A percentile compares a stretch with the other conserved stretches of the same genome.
Evolutionary conservation across 2,888 invertebrate genomes (phyloP).

Genomic region (Mythimna loreyi): DNA sequence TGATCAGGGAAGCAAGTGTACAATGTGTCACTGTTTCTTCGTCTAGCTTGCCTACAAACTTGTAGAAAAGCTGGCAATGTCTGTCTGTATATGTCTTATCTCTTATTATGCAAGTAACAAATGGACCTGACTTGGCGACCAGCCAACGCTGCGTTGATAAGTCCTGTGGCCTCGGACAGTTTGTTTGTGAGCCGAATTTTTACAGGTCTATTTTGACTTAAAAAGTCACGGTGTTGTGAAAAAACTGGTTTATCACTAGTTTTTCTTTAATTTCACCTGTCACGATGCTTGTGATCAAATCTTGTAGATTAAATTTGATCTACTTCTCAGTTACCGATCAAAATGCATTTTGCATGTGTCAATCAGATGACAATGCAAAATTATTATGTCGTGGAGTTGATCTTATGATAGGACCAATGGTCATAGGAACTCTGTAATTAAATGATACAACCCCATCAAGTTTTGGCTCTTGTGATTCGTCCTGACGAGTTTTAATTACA

Average conservation of each 20-base stretch:
- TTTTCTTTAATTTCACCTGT: too few species aligned
- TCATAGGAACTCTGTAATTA: too few species aligned
- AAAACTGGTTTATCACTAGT: background rate
- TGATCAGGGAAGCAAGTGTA: conserved; percentile 1
- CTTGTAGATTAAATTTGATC: too few species aligned
- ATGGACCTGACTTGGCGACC: conserved; percentile 43
- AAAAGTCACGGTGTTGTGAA: conserved; percentile 12
- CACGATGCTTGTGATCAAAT: too few species aligned
- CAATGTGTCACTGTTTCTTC: background rate
- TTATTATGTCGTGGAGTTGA: too few species aligned
- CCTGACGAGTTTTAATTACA: too few species aligned
- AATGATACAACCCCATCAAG: too few species aligned
- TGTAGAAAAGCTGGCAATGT: conserved; percentile 37
- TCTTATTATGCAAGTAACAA: conserved; percentile 53
- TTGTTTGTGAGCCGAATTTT: conserved; percentile 49
- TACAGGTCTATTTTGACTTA: conserved; percentile 12
- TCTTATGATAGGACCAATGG: too few species aligned
- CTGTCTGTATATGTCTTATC: conserved; percentile 48
- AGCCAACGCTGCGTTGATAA: conserved; percentile 55
- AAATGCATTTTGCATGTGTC: too few species aligned
- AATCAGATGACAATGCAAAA: too few species aligned
- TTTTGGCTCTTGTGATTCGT: too few species aligned
- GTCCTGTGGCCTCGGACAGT: conserved; percentile 41
- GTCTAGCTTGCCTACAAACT: conserved; percentile 28
- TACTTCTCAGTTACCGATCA: too few species aligned